Percentiles rank a stretch among this genome's conserved stretches.
These are phyloP conservation scores for Psilopsiagon aurifrons DNA, from an alignment of 2,113 vertebrate species.

Conservation along the genomic window DNA sequence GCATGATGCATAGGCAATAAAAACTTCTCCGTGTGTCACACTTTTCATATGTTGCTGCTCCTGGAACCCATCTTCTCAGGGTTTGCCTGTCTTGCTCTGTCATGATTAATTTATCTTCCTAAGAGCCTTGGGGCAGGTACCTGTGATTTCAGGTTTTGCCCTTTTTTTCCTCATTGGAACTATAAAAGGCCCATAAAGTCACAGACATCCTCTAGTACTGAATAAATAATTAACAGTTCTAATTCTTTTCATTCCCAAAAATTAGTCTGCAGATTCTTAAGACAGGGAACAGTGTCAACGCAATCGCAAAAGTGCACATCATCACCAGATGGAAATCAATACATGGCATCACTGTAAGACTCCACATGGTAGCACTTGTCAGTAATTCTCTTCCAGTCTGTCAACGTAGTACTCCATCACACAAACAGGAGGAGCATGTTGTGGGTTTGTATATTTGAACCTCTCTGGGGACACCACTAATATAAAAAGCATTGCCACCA, in stretches of 20 bases:
- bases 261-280: constrained; percentile 33
- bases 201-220: not conserved
- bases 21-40: not conserved
- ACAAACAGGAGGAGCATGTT: constrained; percentile 40
- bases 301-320: constrained; percentile 48
- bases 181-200: not conserved
- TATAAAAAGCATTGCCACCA: constrained; percentile 44
- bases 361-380: constrained; percentile 63
- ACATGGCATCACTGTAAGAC: constrained; percentile 18
- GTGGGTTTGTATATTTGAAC: constrained; percentile 51
- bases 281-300: constrained; percentile 23
- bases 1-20: not conserved
- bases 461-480: constrained; percentile 47
- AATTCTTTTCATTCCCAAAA: constrained; percentile 35
- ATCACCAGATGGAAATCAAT: constrained; percentile 62
- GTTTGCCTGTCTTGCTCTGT: not conserved
- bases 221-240: constrained; percentile 13
- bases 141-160: not conserved
- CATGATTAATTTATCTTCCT: not conserved
- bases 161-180: not conserved
- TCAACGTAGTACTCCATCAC: constrained; percentile 44
- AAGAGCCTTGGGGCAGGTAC: not conserved
- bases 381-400: constrained; percentile 59
- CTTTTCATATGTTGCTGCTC: not conserved
- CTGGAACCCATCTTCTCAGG: not conserved